These are phyloP conservation scores for Heliocidaris erythrogramma DNA, from an alignment of 35 echinoderm and acorn worm genomes.

Conservation along the genomic window DNA sequence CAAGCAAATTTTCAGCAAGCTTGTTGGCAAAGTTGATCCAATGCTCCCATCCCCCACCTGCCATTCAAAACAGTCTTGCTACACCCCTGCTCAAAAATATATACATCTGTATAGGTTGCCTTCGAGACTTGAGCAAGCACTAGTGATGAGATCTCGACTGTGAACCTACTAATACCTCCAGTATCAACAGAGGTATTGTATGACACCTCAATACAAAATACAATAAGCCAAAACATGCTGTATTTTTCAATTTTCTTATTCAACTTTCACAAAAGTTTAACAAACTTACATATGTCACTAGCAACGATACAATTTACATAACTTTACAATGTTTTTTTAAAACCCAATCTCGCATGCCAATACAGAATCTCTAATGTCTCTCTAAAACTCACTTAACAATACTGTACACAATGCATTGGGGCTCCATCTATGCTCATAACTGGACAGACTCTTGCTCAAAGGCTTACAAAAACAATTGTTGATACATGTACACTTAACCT, in stretches of 20 bases:
- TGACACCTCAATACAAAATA: background rate
- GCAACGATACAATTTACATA: background rate
- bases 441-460: background rate
- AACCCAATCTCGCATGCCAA: background rate
- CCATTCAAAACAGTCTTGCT: no score
- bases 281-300: background rate
- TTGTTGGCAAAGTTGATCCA: no score
- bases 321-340: background rate
- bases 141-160: no score
- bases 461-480: background rate
- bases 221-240: background rate
- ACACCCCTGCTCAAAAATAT: no score
- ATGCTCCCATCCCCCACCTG: no score
- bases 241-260: background rate
- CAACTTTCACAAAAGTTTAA: constrained; percentile 1
- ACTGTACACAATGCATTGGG: background rate
- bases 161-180: no score
- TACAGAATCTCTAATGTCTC: background rate
- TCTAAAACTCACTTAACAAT: background rate
- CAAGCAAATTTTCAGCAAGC: no score
- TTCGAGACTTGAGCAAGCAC: no score
- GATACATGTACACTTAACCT: background rate
- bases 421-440: background rate
- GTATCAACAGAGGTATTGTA: no score
- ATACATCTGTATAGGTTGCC: no score